Evolutionary conservation across 1,140 invertebrate genomes (phyloP).

Genomic region (Ceratosolen solmsi): DNA sequence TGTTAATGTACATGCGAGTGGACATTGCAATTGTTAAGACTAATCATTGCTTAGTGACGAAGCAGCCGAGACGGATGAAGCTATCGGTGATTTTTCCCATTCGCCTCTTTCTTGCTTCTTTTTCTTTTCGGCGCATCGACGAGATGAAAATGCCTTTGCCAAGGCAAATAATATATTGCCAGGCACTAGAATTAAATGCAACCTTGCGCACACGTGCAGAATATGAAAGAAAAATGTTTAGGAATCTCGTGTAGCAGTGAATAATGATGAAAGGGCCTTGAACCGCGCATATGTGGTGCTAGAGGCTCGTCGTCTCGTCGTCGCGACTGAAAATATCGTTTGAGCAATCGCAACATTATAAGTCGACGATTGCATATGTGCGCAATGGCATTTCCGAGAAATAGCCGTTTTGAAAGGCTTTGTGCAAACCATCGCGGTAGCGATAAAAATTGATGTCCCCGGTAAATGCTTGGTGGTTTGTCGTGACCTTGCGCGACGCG

Average conservation of each 20-base stretch:
- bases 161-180: background rate
- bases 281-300: background rate
- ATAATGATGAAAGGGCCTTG: conserved; percentile 1
- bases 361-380: background rate
- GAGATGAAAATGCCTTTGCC: too few species aligned
- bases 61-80: background rate
- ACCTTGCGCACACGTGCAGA: background rate
- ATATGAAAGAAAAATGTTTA: background rate
- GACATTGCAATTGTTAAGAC: background rate
- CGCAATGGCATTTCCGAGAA: conserved; percentile 18
- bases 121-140: too few species aligned
- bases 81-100: background rate
- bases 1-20: too few species aligned
- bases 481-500: conserved; percentile 9
- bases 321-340: conserved; percentile 23
- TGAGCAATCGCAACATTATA: conserved; percentile 4
- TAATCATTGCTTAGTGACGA: background rate
- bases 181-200: background rate
- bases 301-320: background rate
- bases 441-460: conserved; percentile 5
- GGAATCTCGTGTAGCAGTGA: background rate
- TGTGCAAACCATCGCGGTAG: background rate
- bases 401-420: background rate
- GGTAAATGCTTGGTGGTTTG: background rate
- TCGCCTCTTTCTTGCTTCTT: too few species aligned